Conservation (phyloP, 2,113 vertebrate genomes). For the Periophthalmodon schlosseri region DNA sequence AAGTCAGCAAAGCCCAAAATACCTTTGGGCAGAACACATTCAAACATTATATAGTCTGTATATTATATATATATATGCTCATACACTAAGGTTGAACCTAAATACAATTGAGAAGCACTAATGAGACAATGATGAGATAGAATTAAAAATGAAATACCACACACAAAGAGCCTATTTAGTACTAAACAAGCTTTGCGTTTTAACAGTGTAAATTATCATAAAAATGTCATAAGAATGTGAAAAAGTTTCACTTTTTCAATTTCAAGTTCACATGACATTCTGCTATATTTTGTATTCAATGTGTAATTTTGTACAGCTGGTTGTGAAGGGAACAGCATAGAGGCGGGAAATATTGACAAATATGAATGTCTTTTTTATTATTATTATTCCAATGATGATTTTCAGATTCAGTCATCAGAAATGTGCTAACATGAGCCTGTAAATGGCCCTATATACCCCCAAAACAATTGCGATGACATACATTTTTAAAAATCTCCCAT, state of each 20-base stretch:
- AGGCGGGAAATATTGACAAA: background rate
- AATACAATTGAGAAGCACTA: conserved; percentile 84
- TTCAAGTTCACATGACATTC: conserved; percentile 30
- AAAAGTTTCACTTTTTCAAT: conserved; percentile 6
- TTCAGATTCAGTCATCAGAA: background rate
- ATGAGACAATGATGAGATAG: conserved; percentile 77
- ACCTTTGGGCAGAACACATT: conserved; percentile 83
- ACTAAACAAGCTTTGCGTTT: background rate
- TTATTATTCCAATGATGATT: background rate
- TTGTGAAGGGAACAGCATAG: background rate
- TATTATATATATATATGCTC: conserved; percentile 73
- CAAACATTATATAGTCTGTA: conserved; percentile 58
- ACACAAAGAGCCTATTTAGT: background rate
- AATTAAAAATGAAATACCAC: conserved; percentile 62
- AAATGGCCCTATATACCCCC: background rate
- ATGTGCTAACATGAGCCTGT: background rate
- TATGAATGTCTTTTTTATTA: background rate
- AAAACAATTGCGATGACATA: background rate
- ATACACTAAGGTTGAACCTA: conserved; percentile 74
- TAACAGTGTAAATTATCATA: conserved; percentile 27
- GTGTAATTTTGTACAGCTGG: conserved; percentile 3
- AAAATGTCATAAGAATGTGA: conserved; percentile 42
- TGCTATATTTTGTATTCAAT: background rate
- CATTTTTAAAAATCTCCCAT: background rate
- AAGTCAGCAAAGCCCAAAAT: conserved; percentile 86